Evolutionary conservation across 2,113 vertebrate genomes (phyloP).

Genomic region (Larimichthys polyactis): DNA sequence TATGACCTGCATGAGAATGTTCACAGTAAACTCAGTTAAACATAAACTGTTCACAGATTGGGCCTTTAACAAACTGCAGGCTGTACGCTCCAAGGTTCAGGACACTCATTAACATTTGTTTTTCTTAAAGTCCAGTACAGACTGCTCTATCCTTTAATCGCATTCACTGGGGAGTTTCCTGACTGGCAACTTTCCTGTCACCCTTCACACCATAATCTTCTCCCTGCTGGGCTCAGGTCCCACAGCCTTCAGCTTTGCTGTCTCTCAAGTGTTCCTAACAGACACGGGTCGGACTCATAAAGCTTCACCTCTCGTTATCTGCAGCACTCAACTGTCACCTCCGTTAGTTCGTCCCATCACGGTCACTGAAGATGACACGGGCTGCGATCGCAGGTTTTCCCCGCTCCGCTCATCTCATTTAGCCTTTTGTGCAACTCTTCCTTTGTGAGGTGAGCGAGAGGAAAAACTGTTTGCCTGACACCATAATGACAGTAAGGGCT

Average conservation of each 20-base stretch:
- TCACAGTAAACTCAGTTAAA: neutral
- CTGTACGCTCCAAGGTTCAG: neutral
- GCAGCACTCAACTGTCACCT: neutral
- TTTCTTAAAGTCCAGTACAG: neutral
- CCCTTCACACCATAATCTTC: constrained; percentile 1
- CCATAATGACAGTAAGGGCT: neutral
- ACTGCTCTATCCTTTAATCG: neutral
- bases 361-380: neutral
- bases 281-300: neutral
- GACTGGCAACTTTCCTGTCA: constrained; percentile 23
- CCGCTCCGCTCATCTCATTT: neutral
- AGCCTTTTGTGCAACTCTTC: neutral
- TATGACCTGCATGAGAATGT: too few relatives aligned
- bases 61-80: constrained; percentile 2
- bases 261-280: neutral
- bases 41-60: neutral
- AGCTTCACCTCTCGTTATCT: neutral
- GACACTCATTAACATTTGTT: neutral
- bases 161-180: constrained; percentile 27
- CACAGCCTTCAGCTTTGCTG: neutral
- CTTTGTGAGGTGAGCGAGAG: neutral
- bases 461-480: neutral
- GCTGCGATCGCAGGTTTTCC: neutral
- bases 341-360: neutral
- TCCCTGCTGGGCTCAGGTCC: neutral